These are phyloP conservation scores for Apteryx mantelli DNA, from an alignment of 2,113 vertebrate genomes.

Conservation along the genomic window DNA sequence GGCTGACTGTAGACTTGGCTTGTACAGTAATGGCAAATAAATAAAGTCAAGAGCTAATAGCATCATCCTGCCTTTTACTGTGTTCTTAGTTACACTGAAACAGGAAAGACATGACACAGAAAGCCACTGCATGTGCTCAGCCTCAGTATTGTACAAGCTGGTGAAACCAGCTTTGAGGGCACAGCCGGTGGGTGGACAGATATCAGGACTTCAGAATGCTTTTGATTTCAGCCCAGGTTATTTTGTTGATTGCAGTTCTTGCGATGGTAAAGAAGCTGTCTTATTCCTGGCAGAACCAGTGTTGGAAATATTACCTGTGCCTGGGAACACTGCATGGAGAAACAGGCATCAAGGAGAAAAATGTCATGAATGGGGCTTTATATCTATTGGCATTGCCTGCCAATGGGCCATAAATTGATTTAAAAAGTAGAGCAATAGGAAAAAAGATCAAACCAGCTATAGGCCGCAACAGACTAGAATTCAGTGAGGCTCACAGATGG, in stretches of 20 bases:
- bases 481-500: background rate
- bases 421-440: background rate
- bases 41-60: background rate
- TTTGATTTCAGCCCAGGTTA: background rate
- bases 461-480: background rate
- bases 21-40: background rate
- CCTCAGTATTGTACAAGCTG: no score
- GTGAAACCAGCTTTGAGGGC: background rate
- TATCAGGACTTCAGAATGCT: background rate
- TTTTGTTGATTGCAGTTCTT: background rate
- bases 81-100: background rate
- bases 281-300: background rate
- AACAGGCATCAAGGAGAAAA: background rate
- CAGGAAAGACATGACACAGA: background rate
- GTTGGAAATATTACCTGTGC: background rate
- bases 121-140: background rate
- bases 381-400: background rate
- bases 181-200: accelerated
- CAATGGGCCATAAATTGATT: background rate
- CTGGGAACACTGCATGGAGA: background rate
- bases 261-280: background rate
- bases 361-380: background rate
- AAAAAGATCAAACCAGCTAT: background rate
- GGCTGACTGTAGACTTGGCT: background rate
- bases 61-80: background rate